Evolutionary conservation across 1,140 invertebrate species (phyloP).

Genomic region (Drosophila triauraria): DNA sequence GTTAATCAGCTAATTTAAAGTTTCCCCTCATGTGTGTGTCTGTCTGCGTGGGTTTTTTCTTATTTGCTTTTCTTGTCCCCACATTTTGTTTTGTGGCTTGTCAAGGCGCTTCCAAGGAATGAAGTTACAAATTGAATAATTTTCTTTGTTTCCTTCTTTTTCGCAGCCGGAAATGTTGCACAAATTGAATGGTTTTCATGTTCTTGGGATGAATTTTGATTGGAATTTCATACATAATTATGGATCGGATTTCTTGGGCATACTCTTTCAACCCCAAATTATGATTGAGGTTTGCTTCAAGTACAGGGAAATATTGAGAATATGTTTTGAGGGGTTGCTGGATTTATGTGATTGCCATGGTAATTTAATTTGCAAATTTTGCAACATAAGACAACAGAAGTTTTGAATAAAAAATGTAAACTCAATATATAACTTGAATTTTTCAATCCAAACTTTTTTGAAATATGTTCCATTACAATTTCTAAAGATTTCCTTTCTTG

Average conservation of each 20-base stretch:
- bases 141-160: constrained; percentile 5
- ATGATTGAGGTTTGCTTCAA: not conserved
- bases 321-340: not conserved
- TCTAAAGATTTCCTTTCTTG: not conserved
- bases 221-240: constrained; percentile 33
- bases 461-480: not conserved
- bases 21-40: constrained; percentile 27
- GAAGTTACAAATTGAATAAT: constrained; percentile 44
- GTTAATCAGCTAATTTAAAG: constrained; percentile 82
- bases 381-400: not conserved
- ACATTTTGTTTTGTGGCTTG: constrained; percentile 37
- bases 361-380: constrained; percentile 41
- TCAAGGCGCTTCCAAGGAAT: constrained; percentile 29
- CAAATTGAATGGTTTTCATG: constrained; percentile 24
- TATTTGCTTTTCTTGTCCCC: constrained; percentile 19
- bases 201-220: constrained; percentile 30
- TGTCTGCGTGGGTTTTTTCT: constrained; percentile 25
- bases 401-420: not conserved
- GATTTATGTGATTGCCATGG: constrained; percentile 35
- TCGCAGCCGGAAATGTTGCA: constrained; percentile 17
- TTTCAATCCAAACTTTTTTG: not conserved
- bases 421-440: not conserved
- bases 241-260: constrained; percentile 24
- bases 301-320: not conserved
- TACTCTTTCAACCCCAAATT: constrained; percentile 37